Conservation (phyloP, 2,888 invertebrate species). For the Piscicola geometra region DNA sequence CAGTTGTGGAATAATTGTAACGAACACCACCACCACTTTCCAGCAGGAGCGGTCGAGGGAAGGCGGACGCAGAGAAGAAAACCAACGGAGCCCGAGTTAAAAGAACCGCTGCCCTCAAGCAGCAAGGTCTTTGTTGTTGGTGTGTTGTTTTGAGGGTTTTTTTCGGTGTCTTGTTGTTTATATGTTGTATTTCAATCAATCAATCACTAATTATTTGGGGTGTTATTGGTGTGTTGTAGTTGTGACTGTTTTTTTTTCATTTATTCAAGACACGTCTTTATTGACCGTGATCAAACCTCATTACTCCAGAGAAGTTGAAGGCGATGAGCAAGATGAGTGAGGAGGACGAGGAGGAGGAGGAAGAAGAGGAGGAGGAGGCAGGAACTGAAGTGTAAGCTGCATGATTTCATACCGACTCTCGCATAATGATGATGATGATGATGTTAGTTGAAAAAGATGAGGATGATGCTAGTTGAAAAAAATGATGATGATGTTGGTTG, state of each 20-base stretch:
- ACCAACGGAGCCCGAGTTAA: slow-evolving; percentile 26
- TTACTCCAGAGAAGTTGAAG: slow-evolving; percentile 6
- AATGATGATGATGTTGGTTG: neutral
- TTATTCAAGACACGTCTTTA: neutral
- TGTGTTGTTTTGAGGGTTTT: neutral
- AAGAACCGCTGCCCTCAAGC: slow-evolving; percentile 34
- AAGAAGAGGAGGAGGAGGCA: neutral
- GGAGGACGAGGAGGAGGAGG: neutral
- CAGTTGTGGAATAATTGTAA: too few relatives aligned
- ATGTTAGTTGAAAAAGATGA: neutral
- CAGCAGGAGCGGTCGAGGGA: neutral
- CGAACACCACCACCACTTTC: neutral
- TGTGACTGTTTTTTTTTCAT: too few relatives aligned
- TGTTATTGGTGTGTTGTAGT: too few relatives aligned
- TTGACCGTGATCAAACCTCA: neutral
- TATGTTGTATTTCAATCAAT: too few relatives aligned
- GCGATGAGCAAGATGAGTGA: neutral
- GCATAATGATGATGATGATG: neutral
- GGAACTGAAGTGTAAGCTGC: neutral
- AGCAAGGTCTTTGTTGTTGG: slow-evolving; percentile 27
- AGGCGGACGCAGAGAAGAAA: slow-evolving; percentile 7
- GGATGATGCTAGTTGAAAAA: neutral
- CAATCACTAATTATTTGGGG: too few relatives aligned
- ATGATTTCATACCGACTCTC: neutral
- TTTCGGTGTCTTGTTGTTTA: too few relatives aligned